Base-by-base conservation (phyloP, 2,113 vertebrate genomes). In the Leiothrix lutea region DNA sequence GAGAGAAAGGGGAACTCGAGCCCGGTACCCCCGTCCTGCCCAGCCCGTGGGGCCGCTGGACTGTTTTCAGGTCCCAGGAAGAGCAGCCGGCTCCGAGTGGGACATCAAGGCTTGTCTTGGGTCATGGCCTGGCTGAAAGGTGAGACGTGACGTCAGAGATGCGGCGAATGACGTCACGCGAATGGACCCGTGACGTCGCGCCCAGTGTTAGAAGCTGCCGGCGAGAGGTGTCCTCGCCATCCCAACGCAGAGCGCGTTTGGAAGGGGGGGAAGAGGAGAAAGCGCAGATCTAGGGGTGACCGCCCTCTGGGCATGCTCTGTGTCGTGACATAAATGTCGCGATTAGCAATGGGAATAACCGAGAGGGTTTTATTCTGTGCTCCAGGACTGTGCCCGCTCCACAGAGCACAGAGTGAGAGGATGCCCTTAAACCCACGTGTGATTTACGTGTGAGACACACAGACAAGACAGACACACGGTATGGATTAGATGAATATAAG, bases 341-440 rank as follows among this genome's bases (percentile, higher is more conserved):
- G 28, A 78, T 31, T 23, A 40, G n/a, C 28, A 11, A 5, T 2
- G 4, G 53, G 23, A 31, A 47, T 33, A 20, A 21, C 6, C 4
- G 15, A 8, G 56, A 3, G 25, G 33, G 2, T 57, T 62, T 9
- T 45, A 9, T 4, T 50, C 51, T 14, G 36, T 14, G 56, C 3
- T 26, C 3, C 2, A 11, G 66, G 42, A 58, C 25, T 2, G 53
- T 0, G 2, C 31, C n/a, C 4, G 7, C 54, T 48, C 12, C 67
- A 4, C n/a, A 5, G 38, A 82, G 84, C 1, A 1, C 2, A 0
- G 28, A 36, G 53, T 2, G 5, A 65, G 9, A 40, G 20, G 23
- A 10, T 38, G 74, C 38, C 25, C 61, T 23, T 12, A 62, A 61
- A 54, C 16, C 57, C 61, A 13, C 4, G 0, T 13, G 28, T 23